phyloP scores from a whole-genome alignment of 2,888 invertebrate genomes.

The Pristionchus fissidentatus region DNA sequence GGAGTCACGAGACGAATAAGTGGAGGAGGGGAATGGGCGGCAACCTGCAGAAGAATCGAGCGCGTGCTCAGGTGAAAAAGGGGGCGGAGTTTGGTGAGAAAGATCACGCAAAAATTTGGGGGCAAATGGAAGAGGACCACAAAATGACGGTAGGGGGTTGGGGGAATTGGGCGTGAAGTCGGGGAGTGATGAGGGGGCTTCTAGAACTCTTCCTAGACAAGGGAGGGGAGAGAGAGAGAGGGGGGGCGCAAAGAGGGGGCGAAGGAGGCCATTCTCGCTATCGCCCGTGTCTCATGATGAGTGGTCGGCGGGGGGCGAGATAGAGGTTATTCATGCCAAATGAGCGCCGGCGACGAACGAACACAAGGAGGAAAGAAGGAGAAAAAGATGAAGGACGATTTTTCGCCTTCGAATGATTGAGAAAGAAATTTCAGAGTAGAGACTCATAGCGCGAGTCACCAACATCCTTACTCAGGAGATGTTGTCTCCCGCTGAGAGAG shows the following conservation, averaged over 20 bases:
- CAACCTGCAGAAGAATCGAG: not conserved
- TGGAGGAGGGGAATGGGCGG: not conserved
- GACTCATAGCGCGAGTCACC: no score
- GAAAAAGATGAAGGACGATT: not conserved
- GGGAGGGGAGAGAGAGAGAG: not conserved
- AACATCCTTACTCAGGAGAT: no score
- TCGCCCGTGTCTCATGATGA: constrained; percentile 1
- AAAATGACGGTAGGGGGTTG: not conserved
- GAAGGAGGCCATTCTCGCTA: constrained; percentile 25
- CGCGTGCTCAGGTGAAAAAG: constrained; percentile 9
- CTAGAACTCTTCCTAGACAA: not conserved
- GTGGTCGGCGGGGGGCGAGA: not conserved
- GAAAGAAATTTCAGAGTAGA: no score
- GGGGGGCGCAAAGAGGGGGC: not conserved
- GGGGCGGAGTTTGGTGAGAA: not conserved
- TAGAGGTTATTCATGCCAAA: constrained; percentile 14
- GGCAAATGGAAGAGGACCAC: not conserved
- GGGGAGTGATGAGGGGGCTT: not conserved
- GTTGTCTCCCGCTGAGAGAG: no score
- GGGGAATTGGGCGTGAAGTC: not conserved
- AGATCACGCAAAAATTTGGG: not conserved
- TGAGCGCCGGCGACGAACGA: not conserved
- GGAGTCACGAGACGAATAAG: not conserved
- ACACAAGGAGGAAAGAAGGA: not conserved
- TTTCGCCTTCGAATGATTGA: no score